Conservation (phyloP, 2,113 vertebrate species). For the Chlorodrepanis virens region DNA sequence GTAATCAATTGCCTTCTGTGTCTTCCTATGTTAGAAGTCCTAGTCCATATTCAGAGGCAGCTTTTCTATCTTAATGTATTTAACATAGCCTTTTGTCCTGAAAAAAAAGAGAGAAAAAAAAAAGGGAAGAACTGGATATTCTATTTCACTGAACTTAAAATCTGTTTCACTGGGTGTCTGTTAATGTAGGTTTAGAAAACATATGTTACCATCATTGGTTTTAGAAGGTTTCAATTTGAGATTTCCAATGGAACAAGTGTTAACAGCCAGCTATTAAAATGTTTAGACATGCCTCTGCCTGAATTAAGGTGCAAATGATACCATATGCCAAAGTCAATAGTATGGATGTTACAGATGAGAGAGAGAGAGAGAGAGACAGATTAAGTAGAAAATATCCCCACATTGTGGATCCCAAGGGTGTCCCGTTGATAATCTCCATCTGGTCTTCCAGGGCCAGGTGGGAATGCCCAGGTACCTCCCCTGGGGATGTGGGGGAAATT, state of each 20-base stretch:
- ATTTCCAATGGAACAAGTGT: not conserved
- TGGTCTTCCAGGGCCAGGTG: not conserved
- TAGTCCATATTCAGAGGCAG: not conserved
- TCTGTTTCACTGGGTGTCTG: not conserved
- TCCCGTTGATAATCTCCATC: not conserved
- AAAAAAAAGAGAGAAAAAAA: not conserved
- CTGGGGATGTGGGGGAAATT: not conserved
- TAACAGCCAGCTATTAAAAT: not conserved
- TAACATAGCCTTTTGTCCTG: not conserved
- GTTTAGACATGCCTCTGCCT: not conserved
- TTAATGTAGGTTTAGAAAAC: not conserved
- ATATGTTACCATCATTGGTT: not conserved
- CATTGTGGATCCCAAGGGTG: fast-evolving
- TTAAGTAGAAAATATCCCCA: not conserved
- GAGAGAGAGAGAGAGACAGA: not conserved
- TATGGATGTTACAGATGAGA: not conserved
- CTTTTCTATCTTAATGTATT: not conserved
- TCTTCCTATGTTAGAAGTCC: not conserved
- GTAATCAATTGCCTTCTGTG: not conserved
- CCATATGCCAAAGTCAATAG: not conserved
- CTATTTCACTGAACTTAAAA: not conserved
- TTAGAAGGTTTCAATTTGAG: not conserved
- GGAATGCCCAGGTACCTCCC: not conserved
- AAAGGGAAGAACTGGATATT: not conserved
- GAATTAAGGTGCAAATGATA: not conserved